Conservation (phyloP, 2,113 vertebrate genomes). For the Lepus americanus region DNA sequence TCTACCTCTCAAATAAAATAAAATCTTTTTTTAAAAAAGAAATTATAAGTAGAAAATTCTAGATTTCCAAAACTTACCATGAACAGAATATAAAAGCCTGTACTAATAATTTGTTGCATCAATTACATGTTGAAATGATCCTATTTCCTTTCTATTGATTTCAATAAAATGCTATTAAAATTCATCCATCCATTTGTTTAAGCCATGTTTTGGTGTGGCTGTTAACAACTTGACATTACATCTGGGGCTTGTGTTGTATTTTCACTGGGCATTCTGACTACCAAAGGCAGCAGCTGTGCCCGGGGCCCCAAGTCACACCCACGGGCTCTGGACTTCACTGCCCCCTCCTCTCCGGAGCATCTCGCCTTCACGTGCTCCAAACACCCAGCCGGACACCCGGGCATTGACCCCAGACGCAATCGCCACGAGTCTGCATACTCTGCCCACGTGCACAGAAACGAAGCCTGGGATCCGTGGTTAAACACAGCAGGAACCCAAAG, state of each 20-base stretch:
- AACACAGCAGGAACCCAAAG: background rate
- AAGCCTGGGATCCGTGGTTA: background rate
- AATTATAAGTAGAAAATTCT: background rate
- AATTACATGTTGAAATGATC: background rate
- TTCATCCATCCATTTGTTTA: background rate
- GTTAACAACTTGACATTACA: background rate
- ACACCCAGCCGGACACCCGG: background rate
- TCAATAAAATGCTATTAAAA: background rate
- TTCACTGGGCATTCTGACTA: background rate
- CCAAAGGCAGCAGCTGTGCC: background rate
- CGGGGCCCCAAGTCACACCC: background rate
- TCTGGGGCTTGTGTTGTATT: background rate
- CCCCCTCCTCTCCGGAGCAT: background rate
- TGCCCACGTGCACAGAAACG: background rate
- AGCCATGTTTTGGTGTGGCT: background rate
- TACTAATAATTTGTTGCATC: background rate
- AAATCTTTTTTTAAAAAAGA: too few relatives aligned
- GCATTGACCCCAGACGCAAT: background rate
- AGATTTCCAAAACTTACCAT: constrained; percentile 29
- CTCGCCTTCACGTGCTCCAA: background rate
- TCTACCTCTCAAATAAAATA: too few relatives aligned
- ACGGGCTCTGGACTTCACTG: background rate
- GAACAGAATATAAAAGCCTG: background rate
- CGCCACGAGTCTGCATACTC: background rate
- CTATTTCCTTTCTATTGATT: background rate